Evolutionary conservation across 2,888 invertebrate genomes (phyloP).

Genomic region (Diogma glabrata): DNA sequence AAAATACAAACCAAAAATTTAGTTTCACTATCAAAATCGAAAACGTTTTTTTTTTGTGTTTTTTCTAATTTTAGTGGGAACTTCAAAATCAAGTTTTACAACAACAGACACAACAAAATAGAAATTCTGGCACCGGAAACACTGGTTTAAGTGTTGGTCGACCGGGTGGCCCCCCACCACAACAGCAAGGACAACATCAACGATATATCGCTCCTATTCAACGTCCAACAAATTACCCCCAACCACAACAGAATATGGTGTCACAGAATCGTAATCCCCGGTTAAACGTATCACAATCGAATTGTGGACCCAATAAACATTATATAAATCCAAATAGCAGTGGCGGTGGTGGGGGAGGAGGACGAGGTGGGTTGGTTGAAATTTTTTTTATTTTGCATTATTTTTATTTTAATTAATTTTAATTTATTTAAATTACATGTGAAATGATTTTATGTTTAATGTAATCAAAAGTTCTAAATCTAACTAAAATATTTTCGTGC

Average conservation of each 20-base stretch:
- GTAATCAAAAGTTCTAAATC: too few species aligned
- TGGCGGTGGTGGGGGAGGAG: conserved; percentile 17
- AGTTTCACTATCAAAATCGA: too few species aligned
- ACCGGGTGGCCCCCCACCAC: conserved; percentile 18
- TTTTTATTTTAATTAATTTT: too few species aligned
- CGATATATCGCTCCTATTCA: conserved; percentile 36
- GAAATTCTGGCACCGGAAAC: conserved; percentile 1
- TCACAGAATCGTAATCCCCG: conserved; percentile 20
- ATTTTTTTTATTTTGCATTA: background rate
- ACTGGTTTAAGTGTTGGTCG: conserved; percentile 14
- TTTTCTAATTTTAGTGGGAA: conserved; percentile 29
- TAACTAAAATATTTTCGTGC: too few species aligned
- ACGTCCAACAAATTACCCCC: conserved; percentile 34
- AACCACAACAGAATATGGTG: conserved; percentile 20
- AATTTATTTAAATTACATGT: too few species aligned
- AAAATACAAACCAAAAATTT: too few species aligned
- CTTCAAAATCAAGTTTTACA: conserved; percentile 38
- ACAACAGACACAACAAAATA: conserved; percentile 34
- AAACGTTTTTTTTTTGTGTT: background rate
- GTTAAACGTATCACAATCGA: background rate
- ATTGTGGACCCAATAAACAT: conserved; percentile 27
- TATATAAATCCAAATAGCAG: conserved; percentile 29
- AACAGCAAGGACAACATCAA: conserved; percentile 27
- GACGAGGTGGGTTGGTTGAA: conserved; percentile 5
- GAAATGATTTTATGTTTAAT: too few species aligned